A percentile compares a stretch with the other conserved stretches of the same genome.
Conservation (phyloP, 30 jellyfish, hydroid and myxozoan species). For the Chironex yamaguchii region DNA sequence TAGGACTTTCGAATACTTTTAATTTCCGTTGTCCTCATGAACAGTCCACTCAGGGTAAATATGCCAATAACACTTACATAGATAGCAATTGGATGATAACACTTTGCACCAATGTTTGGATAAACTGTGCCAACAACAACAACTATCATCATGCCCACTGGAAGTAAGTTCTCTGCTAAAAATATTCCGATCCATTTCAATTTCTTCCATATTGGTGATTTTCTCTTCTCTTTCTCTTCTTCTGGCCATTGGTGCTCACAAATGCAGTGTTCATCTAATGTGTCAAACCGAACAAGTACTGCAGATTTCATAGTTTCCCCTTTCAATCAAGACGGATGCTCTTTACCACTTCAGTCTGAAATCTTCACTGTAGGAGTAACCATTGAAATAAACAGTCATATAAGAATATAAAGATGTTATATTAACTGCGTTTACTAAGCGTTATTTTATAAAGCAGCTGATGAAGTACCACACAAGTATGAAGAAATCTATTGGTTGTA, state of each 20-base stretch:
- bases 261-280: background rate
- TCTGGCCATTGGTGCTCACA: background rate
- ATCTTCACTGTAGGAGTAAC: too few species aligned
- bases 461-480: too few species aligned
- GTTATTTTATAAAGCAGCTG: too few species aligned
- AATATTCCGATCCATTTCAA: constrained; percentile 3
- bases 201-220: constrained; percentile 52
- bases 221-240: constrained; percentile 13
- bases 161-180: constrained; percentile 68
- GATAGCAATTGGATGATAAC: constrained; percentile 72
- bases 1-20: constrained; percentile 84
- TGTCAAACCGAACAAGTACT: background rate
- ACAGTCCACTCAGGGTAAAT: constrained; percentile 87
- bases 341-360: too few species aligned
- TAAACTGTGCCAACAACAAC: constrained; percentile 82
- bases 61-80: constrained; percentile 86
- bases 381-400: too few species aligned
- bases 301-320: background rate
- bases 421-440: too few species aligned
- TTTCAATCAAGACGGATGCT: too few species aligned
- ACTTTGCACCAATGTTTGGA: constrained; percentile 86
- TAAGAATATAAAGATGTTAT: too few species aligned
- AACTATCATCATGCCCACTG: constrained; percentile 74
- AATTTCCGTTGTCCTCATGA: constrained; percentile 80
- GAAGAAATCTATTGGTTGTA: too few species aligned